phyloP scores from a whole-genome alignment of 2,888 invertebrate species.

The Drosophila engyochracea region DNA sequence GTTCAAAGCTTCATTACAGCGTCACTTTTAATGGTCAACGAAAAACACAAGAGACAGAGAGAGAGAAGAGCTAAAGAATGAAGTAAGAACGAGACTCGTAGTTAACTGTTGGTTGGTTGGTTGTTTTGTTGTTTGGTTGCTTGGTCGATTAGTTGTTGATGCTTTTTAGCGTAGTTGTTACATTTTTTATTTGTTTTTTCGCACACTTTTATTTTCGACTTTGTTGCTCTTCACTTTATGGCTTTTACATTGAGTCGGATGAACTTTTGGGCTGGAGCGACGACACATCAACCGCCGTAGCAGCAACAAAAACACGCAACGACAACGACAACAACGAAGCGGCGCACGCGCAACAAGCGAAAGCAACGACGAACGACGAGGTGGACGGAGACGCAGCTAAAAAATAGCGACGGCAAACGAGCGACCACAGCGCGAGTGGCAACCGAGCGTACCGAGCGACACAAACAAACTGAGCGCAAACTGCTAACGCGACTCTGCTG shows the following conservation, averaged over 20 bases:
- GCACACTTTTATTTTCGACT: conserved; percentile 71
- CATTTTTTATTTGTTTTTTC: conserved; percentile 65
- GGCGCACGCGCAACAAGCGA: conserved; percentile 54
- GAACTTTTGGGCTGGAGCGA: conserved; percentile 59
- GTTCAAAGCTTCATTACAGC: conserved; percentile 71
- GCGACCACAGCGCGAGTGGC: conserved; percentile 24
- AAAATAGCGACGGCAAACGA: conserved; percentile 20
- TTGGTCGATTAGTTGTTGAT: conserved; percentile 38
- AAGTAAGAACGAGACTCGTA: conserved; percentile 73
- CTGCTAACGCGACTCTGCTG: conserved; percentile 27
- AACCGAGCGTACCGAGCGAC: conserved; percentile 67
- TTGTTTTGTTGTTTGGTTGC: conserved; percentile 40
- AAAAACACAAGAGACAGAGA: conserved; percentile 41
- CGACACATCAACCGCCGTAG: conserved; percentile 49
- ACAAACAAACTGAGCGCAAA: conserved; percentile 60
- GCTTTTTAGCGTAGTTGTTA: conserved; percentile 44
- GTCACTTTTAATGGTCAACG: conserved; percentile 77
- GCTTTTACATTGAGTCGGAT: conserved; percentile 64
- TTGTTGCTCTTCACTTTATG: conserved; percentile 65
- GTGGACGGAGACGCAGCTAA: conserved; percentile 29
- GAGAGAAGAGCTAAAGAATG: conserved; percentile 33
- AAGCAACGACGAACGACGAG: conserved; percentile 29
- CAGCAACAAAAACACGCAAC: conserved; percentile 40
- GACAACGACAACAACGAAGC: conserved; percentile 12
- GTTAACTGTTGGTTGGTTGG: conserved; percentile 58